Conservation (phyloP, 1,140 invertebrate species). For the Drosophila punjabiensis region DNA sequence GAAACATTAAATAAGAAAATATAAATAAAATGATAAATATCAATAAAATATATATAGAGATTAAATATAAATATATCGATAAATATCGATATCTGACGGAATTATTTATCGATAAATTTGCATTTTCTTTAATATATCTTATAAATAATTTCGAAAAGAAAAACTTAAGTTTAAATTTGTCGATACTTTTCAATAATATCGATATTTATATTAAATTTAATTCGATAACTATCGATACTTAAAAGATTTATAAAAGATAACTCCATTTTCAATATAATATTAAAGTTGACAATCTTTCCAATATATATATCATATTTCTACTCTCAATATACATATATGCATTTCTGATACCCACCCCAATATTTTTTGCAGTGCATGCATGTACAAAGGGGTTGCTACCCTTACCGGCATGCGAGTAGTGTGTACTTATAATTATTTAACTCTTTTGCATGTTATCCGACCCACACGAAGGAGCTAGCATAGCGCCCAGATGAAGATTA, state of each 20-base stretch:
- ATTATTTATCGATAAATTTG: background rate
- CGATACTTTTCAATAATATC: background rate
- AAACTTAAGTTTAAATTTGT: background rate
- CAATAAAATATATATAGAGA: no score
- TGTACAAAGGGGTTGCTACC: slow-evolving; percentile 11
- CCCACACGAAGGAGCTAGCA: slow-evolving; percentile 23
- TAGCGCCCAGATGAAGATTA: slow-evolving; percentile 75
- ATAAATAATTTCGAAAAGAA: background rate
- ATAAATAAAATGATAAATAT: no score
- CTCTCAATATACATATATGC: no score
- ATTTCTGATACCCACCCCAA: background rate
- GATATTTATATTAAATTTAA: no score
- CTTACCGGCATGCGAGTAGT: slow-evolving; percentile 19
- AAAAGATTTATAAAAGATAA: background rate
- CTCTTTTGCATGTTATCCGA: slow-evolving; percentile 67
- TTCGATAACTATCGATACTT: no score
- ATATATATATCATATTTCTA: no score
- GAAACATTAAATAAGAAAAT: background rate
- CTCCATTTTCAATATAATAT: background rate
- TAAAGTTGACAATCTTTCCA: background rate
- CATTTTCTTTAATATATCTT: no score
- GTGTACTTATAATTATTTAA: slow-evolving; percentile 80
- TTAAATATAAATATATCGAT: no score
- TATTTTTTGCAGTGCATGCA: background rate
- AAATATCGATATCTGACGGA: no score